Evolutionary conservation across 2,113 vertebrate species (phyloP), one percentile per base, ranked within the genome.

Genomic region (Poecile atricapillus): DNA sequence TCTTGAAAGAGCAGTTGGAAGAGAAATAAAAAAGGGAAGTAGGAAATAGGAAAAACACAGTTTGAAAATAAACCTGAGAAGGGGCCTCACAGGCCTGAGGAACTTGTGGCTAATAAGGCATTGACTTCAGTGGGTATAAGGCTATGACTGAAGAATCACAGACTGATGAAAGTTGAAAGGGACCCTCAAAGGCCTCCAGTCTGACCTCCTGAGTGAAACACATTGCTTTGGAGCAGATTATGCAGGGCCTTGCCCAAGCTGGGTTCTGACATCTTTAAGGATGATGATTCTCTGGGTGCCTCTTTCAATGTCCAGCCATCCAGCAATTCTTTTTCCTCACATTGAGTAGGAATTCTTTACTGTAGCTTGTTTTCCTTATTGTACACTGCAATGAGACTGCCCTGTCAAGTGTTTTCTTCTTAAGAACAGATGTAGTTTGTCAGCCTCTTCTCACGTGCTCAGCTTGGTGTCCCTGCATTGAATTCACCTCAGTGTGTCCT

Each of bases 331-430:
- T 52, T 74, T 65, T 28, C 46, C 28, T 77, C 19, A 7, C 19
- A 16, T 2, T 28, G 28, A 84, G 11, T 35, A 69, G 41, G 41
- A 83, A 65, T 74, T 91, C 46, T 12, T 8, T 74, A 37, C 31
- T 81, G 20, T 52, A 59, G 4, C 9, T 17, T 56, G 8, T 21
- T 69, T 83, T 69, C 24, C 14, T 62, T 74, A 28, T 25, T 52
- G 18, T 30, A 43, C 7, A 5, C 17, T 1, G 0, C 73, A 65
- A 0, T 53, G 69, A 25, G 4, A 58, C 35, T 52, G 7, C 8
- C 9, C 11, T 24, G 11, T 16, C 28, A 44, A 35, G 30, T 44
- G 18, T 47, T 77, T 33, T 59, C 4, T 93, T 78, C 33, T 28
- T 46, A 31, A 75, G 24, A 62, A 14, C 23, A 43, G 68, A 15